Evolutionary conservation across 2,888 invertebrate genomes (phyloP), one percentile per base, ranked within the genome.

Genomic region (Molorchus minor): DNA sequence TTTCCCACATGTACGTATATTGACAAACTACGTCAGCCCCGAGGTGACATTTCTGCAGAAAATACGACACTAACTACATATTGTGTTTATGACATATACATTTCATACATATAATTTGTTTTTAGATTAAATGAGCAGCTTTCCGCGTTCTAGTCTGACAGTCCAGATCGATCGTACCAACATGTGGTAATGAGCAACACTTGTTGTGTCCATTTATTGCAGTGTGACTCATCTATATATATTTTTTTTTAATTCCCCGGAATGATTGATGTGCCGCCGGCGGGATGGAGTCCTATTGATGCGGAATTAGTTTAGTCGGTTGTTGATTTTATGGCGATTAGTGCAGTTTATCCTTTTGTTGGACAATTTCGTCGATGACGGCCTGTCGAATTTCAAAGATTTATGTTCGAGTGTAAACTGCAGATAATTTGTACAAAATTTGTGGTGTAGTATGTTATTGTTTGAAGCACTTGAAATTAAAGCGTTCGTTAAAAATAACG

Each of bases 51-150:
- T 35, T 25, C 25, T 40, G 38, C 38, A 13, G 49, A 70, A 62
- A 64, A 56, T 49, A 44, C 55, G 46, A 68, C 60, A 61, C 65
- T 71, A 72, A 72, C 72, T 68, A 69, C 66, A 68, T 59, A 72
- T 74, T 72, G 72, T 74, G 75, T 66, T 68, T 54, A 53, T 73
- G 74, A 73, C 74, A 68, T 69, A 69, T 72, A 74, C 72, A 70
- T 75, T 74, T 72, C 70, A 67, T 68, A 70, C 70, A 68, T 70
- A 73, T 75, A 76, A 77, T 75, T 75, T 75, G 76, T 76, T 75
- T 75, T 66, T 61, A 59, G 57, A 58, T 54, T 45, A 59, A 61
- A 61, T 51, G 64, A 58, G 58, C 64, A 55, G 62, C 62, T 63
- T 59, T 64, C 51, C 63, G 59, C 58, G 60, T n/a, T n/a, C 56